These are phyloP conservation scores for Bubo scandiacus DNA, from an alignment of 2,113 vertebrate genomes.

Conservation along the genomic window DNA sequence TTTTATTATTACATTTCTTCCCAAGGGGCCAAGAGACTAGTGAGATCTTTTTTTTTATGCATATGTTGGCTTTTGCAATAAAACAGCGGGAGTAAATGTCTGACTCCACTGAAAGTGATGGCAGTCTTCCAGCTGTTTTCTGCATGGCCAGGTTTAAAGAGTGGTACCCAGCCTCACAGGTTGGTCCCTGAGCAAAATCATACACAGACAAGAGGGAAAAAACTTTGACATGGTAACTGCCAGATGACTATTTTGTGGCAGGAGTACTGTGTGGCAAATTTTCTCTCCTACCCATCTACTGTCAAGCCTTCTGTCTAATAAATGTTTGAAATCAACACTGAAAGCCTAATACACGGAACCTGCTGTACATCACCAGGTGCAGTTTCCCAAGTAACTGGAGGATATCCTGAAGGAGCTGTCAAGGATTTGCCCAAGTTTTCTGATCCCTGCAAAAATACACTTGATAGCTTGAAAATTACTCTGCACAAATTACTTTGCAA, in stretches of 20 bases:
- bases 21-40: not conserved
- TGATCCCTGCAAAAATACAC: not conserved
- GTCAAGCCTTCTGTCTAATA: not conserved
- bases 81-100: not conserved
- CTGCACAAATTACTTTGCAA: not conserved
- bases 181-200: not conserved
- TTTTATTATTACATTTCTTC: not conserved
- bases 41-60: not conserved
- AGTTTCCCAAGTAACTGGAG: not conserved
- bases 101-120: not conserved
- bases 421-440: not conserved
- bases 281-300: not conserved
- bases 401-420: not conserved
- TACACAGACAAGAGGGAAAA: not conserved
- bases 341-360: not conserved
- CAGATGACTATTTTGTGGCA: not conserved
- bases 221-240: not conserved
- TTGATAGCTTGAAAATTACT: not conserved
- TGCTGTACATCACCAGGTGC: not conserved
- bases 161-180: not conserved
- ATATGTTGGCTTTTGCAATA: not conserved
- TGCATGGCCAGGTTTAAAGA: not conserved
- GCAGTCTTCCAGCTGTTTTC: not conserved
- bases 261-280: rapidly evolving
- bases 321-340: not conserved